These are phyloP conservation scores for Drosophila arawakana DNA, from an alignment of 1,140 invertebrate species.

Conservation along the genomic window DNA sequence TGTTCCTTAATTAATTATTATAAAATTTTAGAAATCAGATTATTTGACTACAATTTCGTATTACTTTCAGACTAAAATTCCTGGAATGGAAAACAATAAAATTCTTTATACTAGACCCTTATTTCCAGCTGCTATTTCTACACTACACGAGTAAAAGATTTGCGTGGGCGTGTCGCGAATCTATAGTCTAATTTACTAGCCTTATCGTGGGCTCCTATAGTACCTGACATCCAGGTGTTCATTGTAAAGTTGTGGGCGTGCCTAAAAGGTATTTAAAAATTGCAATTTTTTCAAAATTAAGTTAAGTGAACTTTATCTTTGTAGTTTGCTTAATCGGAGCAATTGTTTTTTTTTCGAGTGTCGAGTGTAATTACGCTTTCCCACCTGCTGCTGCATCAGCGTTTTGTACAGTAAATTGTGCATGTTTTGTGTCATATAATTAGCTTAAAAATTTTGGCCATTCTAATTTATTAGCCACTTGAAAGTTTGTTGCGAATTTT, in stretches of 20 bases:
- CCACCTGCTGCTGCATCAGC: slow-evolving; percentile 17
- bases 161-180: too few relatives aligned
- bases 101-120: too few relatives aligned
- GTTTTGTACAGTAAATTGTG: not conserved
- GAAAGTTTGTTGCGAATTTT: slow-evolving; percentile 15
- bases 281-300: too few relatives aligned
- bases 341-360: slow-evolving; percentile 7
- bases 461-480: slow-evolving; percentile 54
- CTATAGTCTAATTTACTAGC: too few relatives aligned
- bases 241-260: slow-evolving; percentile 9
- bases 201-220: too few relatives aligned
- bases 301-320: not conserved
- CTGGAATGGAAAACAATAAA: too few relatives aligned
- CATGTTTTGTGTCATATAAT: slow-evolving; percentile 31
- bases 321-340: slow-evolving; percentile 4
- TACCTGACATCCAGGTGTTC: not conserved
- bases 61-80: too few relatives aligned
- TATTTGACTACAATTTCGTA: too few relatives aligned
- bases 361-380: slow-evolving; percentile 22
- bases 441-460: slow-evolving; percentile 34
- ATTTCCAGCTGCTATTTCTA: too few relatives aligned
- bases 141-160: too few relatives aligned
- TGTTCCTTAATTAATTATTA: too few relatives aligned
- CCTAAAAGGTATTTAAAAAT: not conserved
- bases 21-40: too few relatives aligned